phyloP scores from a whole-genome alignment of 2,888 invertebrate species.

The Sminthurides aquaticus region DNA sequence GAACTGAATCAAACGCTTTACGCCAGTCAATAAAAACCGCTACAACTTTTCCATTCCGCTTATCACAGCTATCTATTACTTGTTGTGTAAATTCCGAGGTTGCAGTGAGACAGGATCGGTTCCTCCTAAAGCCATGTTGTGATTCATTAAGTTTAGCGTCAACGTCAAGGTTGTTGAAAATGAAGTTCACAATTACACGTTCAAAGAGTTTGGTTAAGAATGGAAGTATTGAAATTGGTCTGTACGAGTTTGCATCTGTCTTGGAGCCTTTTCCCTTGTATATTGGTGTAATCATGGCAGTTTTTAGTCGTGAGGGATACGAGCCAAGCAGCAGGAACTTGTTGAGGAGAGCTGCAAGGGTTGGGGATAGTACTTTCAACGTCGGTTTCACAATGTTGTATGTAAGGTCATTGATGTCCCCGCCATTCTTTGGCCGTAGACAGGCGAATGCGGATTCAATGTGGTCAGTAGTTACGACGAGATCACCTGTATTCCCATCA shows the following conservation, averaged over 20 bases:
- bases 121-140: too few relatives aligned
- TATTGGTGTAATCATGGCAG: slow-evolving; percentile 2
- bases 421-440: neutral
- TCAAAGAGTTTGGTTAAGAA: slow-evolving; percentile 8
- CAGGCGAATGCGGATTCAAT: neutral
- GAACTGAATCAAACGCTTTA: too few relatives aligned
- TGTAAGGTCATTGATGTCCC: neutral
- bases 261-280: slow-evolving; percentile 14
- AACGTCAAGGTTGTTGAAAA: neutral
- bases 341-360: neutral
- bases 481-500: neutral
- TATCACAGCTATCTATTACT: neutral
- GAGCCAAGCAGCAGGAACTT: neutral
- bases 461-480: neutral
- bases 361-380: neutral
- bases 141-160: neutral
- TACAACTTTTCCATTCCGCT: neutral
- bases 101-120: neutral
- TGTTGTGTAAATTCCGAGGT: neutral
- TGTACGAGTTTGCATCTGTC: neutral
- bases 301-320: slow-evolving; percentile 3
- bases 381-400: neutral
- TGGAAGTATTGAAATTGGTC: slow-evolving; percentile 4
- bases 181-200: neutral
- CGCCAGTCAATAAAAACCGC: too few relatives aligned